Evolutionary conservation across 2,888 invertebrate species (phyloP).

Genomic region (Zonitis immaculata): DNA sequence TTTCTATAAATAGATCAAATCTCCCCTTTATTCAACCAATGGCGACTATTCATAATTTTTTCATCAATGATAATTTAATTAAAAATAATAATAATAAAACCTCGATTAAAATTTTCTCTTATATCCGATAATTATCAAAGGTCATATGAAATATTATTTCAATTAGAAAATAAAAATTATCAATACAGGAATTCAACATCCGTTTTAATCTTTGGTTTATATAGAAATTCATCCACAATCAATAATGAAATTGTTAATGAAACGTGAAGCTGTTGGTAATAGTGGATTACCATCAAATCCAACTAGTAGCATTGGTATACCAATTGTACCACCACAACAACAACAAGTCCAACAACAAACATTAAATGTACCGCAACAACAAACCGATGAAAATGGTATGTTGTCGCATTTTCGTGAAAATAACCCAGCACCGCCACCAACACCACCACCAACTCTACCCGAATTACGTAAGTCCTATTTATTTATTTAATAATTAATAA

Average conservation of each 20-base stretch:
- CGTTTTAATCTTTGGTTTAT: background rate
- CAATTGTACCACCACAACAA: background rate
- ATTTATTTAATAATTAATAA: background rate
- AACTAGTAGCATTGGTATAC: background rate
- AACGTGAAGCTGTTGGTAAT: constrained; percentile 6
- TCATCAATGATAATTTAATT: constrained; percentile 9
- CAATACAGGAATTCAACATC: background rate
- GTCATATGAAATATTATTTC: no score
- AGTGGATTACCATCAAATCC: background rate
- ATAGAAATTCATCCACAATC: constrained; percentile 12
- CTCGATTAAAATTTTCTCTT: no score
- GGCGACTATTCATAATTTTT: no score
- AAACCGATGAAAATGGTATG: background rate
- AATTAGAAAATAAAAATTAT: no score
- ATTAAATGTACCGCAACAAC: background rate
- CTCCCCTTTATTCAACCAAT: no score
- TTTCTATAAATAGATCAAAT: background rate
- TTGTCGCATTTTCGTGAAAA: background rate
- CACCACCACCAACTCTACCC: background rate
- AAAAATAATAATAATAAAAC: no score
- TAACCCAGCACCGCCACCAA: background rate
- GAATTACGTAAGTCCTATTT: background rate
- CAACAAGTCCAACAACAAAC: background rate
- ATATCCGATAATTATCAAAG: background rate
- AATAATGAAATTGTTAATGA: constrained; percentile 12